Conservation (phyloP, 2,888 invertebrate genomes). For the Lycocerus yunnanus region DNA sequence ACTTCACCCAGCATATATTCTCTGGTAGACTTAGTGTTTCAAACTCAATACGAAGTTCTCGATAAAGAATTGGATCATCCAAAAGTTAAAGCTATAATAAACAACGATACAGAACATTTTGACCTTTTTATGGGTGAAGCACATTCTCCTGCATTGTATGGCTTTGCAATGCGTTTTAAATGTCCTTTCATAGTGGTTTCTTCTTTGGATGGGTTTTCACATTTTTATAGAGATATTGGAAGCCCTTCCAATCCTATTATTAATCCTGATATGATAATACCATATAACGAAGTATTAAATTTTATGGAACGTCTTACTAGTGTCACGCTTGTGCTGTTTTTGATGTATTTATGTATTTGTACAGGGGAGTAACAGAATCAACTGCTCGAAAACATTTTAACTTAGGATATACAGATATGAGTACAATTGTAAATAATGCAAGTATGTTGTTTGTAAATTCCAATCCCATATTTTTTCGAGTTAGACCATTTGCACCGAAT, state of each 20-base stretch:
- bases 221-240: neutral
- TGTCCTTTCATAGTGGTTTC: neutral
- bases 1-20: neutral
- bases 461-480: slow-evolving; percentile 44
- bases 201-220: neutral
- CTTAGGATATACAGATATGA: neutral
- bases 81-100: neutral
- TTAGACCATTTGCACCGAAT: slow-evolving; percentile 45
- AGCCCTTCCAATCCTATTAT: neutral
- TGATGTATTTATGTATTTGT: neutral
- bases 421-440: slow-evolving; percentile 37
- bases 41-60: neutral
- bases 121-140: neutral
- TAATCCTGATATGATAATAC: neutral
- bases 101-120: neutral
- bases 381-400: neutral
- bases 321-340: neutral
- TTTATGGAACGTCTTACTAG: neutral
- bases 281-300: neutral
- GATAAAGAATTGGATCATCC: neutral
- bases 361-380: neutral
- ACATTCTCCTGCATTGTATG: neutral
- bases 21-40: neutral
- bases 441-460: slow-evolving; percentile 47
- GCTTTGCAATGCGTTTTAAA: neutral